Evolutionary conservation across 2,113 vertebrate species (phyloP).

Genomic region (Caranx melampygus): DNA sequence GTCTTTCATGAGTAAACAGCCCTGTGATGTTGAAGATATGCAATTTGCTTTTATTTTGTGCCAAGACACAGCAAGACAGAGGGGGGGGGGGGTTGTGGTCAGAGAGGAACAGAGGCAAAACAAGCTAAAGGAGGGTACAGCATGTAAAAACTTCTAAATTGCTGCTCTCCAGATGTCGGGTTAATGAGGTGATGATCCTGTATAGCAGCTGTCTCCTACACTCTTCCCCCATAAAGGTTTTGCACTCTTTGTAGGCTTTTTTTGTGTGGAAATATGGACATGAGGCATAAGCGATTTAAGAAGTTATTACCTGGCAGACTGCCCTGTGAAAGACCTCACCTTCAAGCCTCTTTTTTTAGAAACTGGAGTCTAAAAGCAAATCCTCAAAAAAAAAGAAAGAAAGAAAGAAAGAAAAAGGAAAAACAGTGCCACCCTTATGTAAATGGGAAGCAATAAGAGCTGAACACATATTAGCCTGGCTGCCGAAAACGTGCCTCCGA

Average conservation of each 20-base stretch:
- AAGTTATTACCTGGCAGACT: constrained; percentile 64
- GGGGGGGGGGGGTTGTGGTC: not conserved
- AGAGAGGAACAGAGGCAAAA: not conserved
- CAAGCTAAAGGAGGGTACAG: constrained; percentile 1
- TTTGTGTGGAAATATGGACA: constrained; percentile 49
- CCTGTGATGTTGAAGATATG: constrained; percentile 60
- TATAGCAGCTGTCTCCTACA: constrained; percentile 43
- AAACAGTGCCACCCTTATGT: not conserved
- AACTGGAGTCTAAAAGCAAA: constrained; percentile 42
- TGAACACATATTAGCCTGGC: constrained; percentile 39
- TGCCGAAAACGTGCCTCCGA: constrained; percentile 42
- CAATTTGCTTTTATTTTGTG: constrained; percentile 50
- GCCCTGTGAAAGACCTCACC: constrained; percentile 49
- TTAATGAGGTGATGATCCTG: constrained; percentile 62
- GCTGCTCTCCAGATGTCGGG: constrained; percentile 35
- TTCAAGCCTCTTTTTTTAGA: constrained; percentile 43
- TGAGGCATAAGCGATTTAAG: constrained; percentile 48
- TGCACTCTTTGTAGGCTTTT: constrained; percentile 26
- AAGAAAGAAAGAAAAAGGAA: too few species aligned
- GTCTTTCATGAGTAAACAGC: constrained; percentile 57
- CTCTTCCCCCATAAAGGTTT: constrained; percentile 41
- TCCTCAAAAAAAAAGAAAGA: constrained; percentile 14
- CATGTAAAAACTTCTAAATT: constrained; percentile 23
- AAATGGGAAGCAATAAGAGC: constrained; percentile 28
- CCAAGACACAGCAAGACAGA: constrained; percentile 1